phyloP scores from a whole-genome alignment of 92 coral and sea anemone genomes.

The Zoanthus gigantus region DNA sequence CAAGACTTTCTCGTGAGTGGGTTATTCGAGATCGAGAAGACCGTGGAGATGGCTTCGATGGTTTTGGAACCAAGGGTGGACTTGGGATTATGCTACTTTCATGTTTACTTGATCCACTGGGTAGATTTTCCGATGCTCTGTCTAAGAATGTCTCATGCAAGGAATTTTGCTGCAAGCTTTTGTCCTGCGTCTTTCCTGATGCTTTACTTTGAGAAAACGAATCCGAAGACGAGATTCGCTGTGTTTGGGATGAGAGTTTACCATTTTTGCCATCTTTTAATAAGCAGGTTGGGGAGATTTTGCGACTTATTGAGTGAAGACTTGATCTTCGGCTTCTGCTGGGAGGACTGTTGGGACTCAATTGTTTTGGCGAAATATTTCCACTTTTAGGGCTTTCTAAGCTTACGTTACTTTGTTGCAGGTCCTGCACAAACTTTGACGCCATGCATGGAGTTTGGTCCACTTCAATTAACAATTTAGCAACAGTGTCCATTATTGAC shows the following conservation, averaged over 20 bases:
- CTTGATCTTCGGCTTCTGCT: conserved; percentile 42
- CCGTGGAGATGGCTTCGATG: conserved; percentile 69
- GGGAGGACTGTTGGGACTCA: background rate
- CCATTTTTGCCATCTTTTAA: background rate
- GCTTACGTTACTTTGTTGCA: conserved; percentile 24
- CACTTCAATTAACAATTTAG: background rate
- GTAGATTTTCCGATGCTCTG: conserved; percentile 5
- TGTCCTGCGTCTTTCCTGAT: background rate
- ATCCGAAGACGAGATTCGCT: conserved; percentile 23
- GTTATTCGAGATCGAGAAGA: conserved; percentile 65
- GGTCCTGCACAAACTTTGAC: background rate
- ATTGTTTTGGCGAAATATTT: background rate
- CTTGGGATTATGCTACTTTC: conserved; percentile 32
- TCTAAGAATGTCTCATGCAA: conserved; percentile 13
- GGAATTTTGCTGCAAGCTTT: background rate
- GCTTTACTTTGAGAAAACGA: background rate
- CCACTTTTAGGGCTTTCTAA: conserved; percentile 13
- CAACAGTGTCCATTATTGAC: conserved; percentile 27
- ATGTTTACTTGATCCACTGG: background rate
- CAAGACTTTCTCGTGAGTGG: conserved; percentile 61
- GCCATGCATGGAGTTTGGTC: background rate
- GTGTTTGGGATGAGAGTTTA: background rate
- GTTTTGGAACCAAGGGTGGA: conserved; percentile 61
- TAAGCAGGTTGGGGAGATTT: conserved; percentile 31
- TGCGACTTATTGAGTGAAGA: conserved; percentile 38